Conservation (phyloP, 2,888 invertebrate species). For the Aspidiotus rigidus region DNA sequence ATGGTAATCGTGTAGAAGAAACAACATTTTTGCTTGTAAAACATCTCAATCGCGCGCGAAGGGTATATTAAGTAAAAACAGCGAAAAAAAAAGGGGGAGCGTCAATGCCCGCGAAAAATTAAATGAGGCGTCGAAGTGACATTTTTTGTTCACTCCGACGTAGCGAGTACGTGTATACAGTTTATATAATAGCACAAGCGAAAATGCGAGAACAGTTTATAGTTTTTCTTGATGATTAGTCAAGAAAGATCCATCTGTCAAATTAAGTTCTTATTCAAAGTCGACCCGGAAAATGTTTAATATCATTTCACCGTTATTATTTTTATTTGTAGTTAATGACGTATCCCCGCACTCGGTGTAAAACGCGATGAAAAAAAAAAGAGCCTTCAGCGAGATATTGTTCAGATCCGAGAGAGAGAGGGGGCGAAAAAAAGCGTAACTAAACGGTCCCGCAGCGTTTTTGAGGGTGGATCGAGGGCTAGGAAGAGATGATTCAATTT, state of each 20-base stretch:
- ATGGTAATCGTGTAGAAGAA: no score
- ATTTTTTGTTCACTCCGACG: slow-evolving; percentile 11
- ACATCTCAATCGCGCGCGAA: slow-evolving; percentile 10
- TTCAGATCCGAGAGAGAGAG: neutral
- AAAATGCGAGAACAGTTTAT: slow-evolving; percentile 27
- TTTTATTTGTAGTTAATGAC: slow-evolving; percentile 32
- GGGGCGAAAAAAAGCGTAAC: slow-evolving; percentile 13
- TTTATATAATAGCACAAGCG: slow-evolving; percentile 6
- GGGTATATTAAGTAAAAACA: neutral
- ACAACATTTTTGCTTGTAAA: slow-evolving; percentile 7
- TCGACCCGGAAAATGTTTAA: slow-evolving; percentile 31
- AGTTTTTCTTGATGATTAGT: slow-evolving; percentile 24
- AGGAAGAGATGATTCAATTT: slow-evolving; percentile 32
- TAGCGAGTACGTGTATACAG: no score
- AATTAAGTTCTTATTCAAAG: slow-evolving; percentile 34
- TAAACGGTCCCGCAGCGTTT: slow-evolving; percentile 31
- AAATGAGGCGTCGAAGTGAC: slow-evolving; percentile 25
- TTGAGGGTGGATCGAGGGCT: slow-evolving; percentile 20
- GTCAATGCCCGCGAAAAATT: slow-evolving; percentile 17
- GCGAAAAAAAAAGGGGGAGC: slow-evolving; percentile 12
- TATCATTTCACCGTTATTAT: slow-evolving; percentile 32
- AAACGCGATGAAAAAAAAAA: slow-evolving; percentile 16
- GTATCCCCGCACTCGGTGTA: slow-evolving; percentile 26
- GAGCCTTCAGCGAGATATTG: slow-evolving; percentile 18
- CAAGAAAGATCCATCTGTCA: slow-evolving; percentile 33